These are phyloP conservation scores for Calidris pygmaea DNA, from an alignment of 2,113 vertebrate species.

Conservation along the genomic window DNA sequence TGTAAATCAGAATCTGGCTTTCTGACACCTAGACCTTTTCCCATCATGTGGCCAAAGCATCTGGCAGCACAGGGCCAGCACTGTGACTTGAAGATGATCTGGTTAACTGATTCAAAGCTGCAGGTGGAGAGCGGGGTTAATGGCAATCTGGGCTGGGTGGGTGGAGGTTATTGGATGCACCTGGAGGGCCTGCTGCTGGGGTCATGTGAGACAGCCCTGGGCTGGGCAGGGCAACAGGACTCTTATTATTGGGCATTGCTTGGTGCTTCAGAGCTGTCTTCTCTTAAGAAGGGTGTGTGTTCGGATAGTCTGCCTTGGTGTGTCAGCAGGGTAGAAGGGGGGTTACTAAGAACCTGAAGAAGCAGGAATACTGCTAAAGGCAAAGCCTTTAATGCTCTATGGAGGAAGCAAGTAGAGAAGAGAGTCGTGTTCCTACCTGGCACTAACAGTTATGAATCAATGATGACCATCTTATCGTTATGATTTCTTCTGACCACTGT, in stretches of 20 bases:
- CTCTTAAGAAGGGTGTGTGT: too few relatives aligned
- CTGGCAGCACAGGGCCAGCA: neutral
- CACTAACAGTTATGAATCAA: neutral
- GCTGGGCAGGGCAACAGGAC: neutral
- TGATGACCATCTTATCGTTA: neutral
- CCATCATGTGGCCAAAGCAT: neutral
- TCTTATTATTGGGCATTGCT: neutral
- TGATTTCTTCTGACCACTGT: neutral
- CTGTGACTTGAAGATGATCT: neutral
- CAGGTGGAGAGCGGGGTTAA: neutral
- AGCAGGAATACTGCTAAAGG: neutral
- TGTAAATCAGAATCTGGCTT: neutral
- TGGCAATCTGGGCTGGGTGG: accelerated
- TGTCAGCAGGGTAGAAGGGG: neutral
- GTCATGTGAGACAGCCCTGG: neutral
- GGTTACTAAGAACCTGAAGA: neutral
- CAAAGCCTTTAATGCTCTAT: neutral
- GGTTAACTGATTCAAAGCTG: neutral
- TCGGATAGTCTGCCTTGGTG: neutral
- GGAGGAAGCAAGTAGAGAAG: neutral
- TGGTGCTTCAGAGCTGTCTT: neutral
- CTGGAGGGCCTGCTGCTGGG: neutral
- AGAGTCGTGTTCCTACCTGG: neutral
- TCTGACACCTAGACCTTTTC: neutral
- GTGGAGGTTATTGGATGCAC: neutral